Conservation (phyloP, 2,113 vertebrate species). For the Callipepla californica region DNA sequence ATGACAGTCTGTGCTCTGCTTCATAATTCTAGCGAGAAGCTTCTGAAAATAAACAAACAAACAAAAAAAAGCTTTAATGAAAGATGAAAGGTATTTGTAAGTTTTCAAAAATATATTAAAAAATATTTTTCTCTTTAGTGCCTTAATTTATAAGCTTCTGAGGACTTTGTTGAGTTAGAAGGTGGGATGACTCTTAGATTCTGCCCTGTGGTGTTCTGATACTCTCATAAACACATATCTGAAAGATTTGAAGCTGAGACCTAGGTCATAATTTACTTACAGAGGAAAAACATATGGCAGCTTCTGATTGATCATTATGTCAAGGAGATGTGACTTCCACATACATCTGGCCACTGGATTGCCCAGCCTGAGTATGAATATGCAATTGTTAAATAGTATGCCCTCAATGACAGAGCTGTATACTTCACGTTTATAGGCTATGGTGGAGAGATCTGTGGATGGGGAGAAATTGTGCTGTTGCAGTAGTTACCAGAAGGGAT, state of each 20-base stretch:
- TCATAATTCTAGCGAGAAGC: constrained; percentile 16
- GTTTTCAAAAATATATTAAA: background rate
- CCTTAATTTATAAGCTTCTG: constrained; percentile 18
- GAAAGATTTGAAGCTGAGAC: background rate
- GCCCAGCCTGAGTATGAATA: background rate
- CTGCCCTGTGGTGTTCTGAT: background rate
- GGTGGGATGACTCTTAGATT: background rate
- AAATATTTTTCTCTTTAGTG: background rate
- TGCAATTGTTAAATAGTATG: background rate
- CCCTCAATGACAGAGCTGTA: background rate
- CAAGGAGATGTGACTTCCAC: background rate
- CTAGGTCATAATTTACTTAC: background rate
- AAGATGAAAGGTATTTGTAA: constrained; percentile 20
- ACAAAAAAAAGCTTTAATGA: background rate
- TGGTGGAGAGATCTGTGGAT: background rate
- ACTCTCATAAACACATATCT: background rate
- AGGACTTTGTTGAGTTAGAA: constrained; percentile 11
- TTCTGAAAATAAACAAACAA: constrained; percentile 10
- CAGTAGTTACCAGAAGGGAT: background rate
- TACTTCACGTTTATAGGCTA: background rate
- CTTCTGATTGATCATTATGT: background rate
- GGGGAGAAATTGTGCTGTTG: background rate
- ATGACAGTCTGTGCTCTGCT: constrained; percentile 1
- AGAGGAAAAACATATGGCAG: background rate
- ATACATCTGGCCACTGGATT: background rate